Evolutionary conservation across 2,113 vertebrate genomes (phyloP), one percentile per base, ranked within the genome.

Genomic region (Monarcha castaneiventris): DNA sequence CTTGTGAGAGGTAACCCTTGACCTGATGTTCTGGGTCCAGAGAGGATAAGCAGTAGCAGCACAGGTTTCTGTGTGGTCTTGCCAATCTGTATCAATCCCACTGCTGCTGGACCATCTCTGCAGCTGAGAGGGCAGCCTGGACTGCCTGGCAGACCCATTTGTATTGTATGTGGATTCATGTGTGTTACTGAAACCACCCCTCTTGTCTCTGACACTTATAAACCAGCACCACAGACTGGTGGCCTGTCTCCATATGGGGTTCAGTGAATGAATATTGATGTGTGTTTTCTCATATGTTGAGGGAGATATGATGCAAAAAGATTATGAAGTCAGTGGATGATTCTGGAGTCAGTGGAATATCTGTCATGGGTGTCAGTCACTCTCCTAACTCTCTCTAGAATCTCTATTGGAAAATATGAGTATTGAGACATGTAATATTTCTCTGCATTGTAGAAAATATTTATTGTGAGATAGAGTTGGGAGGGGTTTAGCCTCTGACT

Each of bases 401-500:
- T 81, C 39, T 94, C 69, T 76, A 10, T 59, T 58, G 41, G 55
- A 25, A 89, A 89, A 46, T 63, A 46, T 1, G 19, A 11, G 26
- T 51, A 51, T 7, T 66, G 73, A 17, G 27, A 62, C 6, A 48
- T 3, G 16, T 69, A 49, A 84, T 67, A 56, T 71, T 56, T 83
- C 56, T 85, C 43, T 75, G 14, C n/a, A 16, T 58, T 84, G 33
- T 64, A 58, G 59, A 82, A 88, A 68, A 35, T 49, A 44, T n/a
- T 89, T 78, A 26, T 92, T 76, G 46, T 39, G 58, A 73, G 49
- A 32, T 61, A 73, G 71, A 39, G 16, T 37, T 83, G n/a, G 14
- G 43, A 51, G 44, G 56, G n/a, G 8, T 37, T 89, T 93, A 93
- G 46, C 82, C 15, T 94, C 41, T 58, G 58, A 86, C 52, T 92